Percentiles rank a stretch among this genome's conserved stretches.
These are phyloP conservation scores for Acleris sparsana DNA, from an alignment of 2,888 invertebrate species.

Conservation along the genomic window DNA sequence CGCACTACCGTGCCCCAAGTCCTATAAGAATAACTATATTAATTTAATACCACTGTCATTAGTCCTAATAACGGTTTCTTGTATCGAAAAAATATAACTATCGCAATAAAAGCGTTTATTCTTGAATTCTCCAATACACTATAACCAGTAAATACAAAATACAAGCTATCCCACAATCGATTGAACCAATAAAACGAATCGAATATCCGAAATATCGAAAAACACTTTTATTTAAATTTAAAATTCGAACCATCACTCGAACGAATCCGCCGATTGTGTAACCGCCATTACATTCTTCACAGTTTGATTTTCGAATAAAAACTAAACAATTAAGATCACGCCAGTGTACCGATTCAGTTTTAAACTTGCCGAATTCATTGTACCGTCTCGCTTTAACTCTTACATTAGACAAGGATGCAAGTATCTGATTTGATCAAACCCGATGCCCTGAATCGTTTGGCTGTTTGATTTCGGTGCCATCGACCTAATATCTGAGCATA, in stretches of 20 bases:
- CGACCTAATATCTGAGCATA: constrained; percentile 36
- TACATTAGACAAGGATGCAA: constrained; percentile 14
- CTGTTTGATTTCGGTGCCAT: constrained; percentile 33
- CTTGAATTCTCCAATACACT: neutral
- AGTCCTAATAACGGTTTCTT: no score
- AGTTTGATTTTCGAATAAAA: constrained; percentile 41
- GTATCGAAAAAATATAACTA: no score
- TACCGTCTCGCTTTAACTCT: constrained; percentile 1
- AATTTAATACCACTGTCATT: no score
- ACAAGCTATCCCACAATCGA: neutral
- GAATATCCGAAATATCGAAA: constrained; percentile 16
- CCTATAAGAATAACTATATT: no score
- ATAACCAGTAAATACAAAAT: neutral
- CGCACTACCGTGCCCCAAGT: neutral
- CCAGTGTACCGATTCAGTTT: constrained; percentile 31
- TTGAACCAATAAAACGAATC: constrained; percentile 2
- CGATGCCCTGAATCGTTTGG: constrained; percentile 19
- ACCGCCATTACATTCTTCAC: constrained; percentile 35
- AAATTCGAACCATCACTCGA: constrained; percentile 37
- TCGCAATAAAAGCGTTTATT: no score
- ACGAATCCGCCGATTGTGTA: constrained; percentile 35
- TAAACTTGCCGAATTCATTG: constrained; percentile 7
- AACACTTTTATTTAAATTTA: constrained; percentile 29
- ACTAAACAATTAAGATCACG: constrained; percentile 42
- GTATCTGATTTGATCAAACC: constrained; percentile 9